Evolutionary conservation across 2,113 vertebrate genomes (phyloP).

Genomic region (Solenodon paradoxus): DNA sequence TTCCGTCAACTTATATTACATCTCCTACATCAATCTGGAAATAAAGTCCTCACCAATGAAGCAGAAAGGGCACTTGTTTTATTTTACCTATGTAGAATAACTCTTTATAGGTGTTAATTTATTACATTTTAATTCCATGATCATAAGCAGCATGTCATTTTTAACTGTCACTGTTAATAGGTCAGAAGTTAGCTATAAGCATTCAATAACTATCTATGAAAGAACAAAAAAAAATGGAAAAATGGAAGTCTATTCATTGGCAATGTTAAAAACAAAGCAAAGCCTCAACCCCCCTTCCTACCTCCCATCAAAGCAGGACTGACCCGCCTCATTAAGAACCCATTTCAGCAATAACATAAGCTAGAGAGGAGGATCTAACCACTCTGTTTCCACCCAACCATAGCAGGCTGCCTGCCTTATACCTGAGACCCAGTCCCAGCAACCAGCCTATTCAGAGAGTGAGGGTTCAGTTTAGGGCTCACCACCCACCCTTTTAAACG

Average conservation of each 20-base stretch:
- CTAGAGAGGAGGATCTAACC: too few species aligned
- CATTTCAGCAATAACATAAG: too few species aligned
- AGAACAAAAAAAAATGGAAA: not conserved
- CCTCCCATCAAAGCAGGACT: too few species aligned
- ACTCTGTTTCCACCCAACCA: too few species aligned
- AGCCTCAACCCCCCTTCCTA: too few species aligned
- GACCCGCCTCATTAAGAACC: too few species aligned
- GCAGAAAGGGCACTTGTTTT: not conserved
- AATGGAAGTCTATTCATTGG: not conserved
- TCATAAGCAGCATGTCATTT: not conserved
- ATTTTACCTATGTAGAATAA: not conserved
- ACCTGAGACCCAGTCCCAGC: too few species aligned
- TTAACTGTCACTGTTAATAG: not conserved
- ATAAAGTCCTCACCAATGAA: not conserved
- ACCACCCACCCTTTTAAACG: too few species aligned
- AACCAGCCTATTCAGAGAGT: too few species aligned
- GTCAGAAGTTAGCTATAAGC: not conserved
- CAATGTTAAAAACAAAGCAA: not conserved
- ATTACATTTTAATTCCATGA: not conserved
- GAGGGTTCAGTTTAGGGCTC: too few species aligned
- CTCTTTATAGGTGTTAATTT: not conserved
- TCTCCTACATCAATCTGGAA: not conserved
- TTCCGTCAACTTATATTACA: not conserved
- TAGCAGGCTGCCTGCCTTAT: too few species aligned
- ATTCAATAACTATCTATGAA: not conserved